phyloP scores from a whole-genome alignment of 2,113 vertebrate species.

The Sylvilagus bachmani region DNA sequence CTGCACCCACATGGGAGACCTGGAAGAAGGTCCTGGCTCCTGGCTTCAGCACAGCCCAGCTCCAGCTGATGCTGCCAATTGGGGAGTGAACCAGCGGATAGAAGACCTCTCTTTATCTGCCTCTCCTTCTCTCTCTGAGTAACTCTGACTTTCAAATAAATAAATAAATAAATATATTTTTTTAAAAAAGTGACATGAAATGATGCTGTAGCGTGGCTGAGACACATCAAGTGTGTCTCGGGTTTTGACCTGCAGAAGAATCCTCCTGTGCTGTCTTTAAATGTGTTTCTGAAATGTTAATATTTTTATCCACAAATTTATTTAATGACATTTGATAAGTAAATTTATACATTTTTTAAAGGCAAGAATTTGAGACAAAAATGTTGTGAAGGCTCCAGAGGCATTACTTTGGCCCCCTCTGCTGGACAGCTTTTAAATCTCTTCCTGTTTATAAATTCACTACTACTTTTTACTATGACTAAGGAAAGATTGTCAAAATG shows the following conservation, averaged over 20 bases:
- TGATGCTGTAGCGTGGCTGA: background rate
- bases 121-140: too few species aligned
- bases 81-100: too few species aligned
- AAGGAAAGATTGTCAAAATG: constrained; percentile 18
- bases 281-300: too few species aligned
- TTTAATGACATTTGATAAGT: background rate
- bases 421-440: constrained; percentile 40
- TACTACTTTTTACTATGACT: background rate
- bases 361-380: background rate
- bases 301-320: background rate
- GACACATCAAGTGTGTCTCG: background rate
- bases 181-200: background rate
- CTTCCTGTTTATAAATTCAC: background rate
- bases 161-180: too few species aligned
- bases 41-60: too few species aligned
- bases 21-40: too few species aligned
- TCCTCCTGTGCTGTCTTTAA: background rate
- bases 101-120: too few species aligned
- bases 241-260: background rate
- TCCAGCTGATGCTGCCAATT: too few species aligned
- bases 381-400: background rate
- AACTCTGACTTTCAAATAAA: too few species aligned
- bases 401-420: constrained; percentile 62
- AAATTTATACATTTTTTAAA: constrained; percentile 19
- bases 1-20: too few species aligned